Evolutionary conservation across 2,888 invertebrate species (phyloP).

Genomic region (Scaptodrosophila latifasciaeformis): DNA sequence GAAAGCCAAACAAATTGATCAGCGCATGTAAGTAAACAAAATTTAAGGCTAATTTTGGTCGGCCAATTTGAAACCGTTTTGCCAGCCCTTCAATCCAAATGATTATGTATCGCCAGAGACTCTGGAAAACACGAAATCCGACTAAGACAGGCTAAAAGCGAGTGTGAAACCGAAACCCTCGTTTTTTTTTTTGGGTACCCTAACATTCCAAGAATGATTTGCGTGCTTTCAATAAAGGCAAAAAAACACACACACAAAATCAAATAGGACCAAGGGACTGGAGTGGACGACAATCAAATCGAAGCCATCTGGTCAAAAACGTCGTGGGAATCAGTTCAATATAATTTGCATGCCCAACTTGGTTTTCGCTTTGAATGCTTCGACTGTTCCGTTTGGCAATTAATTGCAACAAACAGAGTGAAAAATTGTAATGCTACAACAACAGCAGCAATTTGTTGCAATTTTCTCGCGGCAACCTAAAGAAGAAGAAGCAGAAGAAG

Average conservation of each 20-base stretch:
- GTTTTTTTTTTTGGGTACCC: not conserved
- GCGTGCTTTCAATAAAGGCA: constrained; percentile 40
- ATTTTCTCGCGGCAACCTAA: constrained; percentile 57
- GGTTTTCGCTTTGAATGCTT: constrained; percentile 12
- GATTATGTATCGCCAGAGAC: constrained; percentile 32
- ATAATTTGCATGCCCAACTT: constrained; percentile 55
- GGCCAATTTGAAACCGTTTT: constrained; percentile 36
- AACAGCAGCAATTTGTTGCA: constrained; percentile 52
- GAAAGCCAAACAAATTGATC: not conserved
- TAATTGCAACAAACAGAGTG: constrained; percentile 51
- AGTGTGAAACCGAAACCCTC: constrained; percentile 34
- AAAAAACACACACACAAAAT: constrained; percentile 17
- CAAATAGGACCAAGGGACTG: constrained; percentile 33
- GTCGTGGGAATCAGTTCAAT: constrained; percentile 68
- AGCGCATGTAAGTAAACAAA: constrained; percentile 7
- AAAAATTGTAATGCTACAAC: constrained; percentile 53
- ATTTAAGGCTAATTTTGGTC: constrained; percentile 15
- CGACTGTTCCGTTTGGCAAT: constrained; percentile 56
- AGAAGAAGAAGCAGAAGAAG: constrained; percentile 39
- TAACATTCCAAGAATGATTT: constrained; percentile 61
- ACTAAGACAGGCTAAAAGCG: not conserved
- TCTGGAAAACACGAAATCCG: constrained; percentile 2
- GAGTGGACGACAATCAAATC: constrained; percentile 52
- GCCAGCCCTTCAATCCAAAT: constrained; percentile 33
- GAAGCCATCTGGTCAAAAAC: constrained; percentile 62